phyloP scores from a whole-genome alignment of 2,888 invertebrate species.

The Drosophila imparisetae region DNA sequence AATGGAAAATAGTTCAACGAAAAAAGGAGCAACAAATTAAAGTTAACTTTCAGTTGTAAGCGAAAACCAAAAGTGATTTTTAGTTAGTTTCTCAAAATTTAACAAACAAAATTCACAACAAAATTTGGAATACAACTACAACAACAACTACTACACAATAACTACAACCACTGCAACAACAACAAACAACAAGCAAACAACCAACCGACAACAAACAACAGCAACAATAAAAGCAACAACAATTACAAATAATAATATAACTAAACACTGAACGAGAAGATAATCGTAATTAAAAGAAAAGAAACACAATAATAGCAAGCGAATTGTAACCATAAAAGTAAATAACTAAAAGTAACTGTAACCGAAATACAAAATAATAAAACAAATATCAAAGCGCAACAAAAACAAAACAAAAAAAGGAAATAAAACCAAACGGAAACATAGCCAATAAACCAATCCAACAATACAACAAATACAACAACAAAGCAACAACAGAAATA shows the following conservation, averaged over 20 bases:
- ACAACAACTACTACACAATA: constrained; percentile 56
- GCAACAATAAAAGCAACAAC: constrained; percentile 56
- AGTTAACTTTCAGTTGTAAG: constrained; percentile 76
- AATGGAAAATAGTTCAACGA: constrained; percentile 44
- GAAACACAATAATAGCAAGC: constrained; percentile 47
- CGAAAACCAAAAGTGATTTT: constrained; percentile 81
- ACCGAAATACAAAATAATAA: constrained; percentile 41
- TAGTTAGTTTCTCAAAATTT: constrained; percentile 84
- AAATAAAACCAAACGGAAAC: constrained; percentile 52
- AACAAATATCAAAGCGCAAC: constrained; percentile 46
- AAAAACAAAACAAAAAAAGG: constrained; percentile 18
- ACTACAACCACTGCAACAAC: constrained; percentile 48
- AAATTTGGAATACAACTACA: constrained; percentile 82
- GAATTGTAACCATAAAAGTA: constrained; percentile 69
- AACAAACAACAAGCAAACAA: constrained; percentile 46
- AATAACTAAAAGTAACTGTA: constrained; percentile 41
- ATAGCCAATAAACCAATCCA: constrained; percentile 53
- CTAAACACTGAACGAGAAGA: constrained; percentile 32
- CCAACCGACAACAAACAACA: constrained; percentile 64
- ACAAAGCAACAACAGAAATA: constrained; percentile 44
- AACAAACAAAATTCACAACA: constrained; percentile 84
- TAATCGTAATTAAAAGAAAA: constrained; percentile 9
- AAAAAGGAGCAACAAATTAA: constrained; percentile 63
- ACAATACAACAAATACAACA: constrained; percentile 39
- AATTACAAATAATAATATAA: constrained; percentile 60